Base-by-base conservation (phyloP, 92 coral and sea anemone species). In the Palythoa heliodiscus region DNA sequence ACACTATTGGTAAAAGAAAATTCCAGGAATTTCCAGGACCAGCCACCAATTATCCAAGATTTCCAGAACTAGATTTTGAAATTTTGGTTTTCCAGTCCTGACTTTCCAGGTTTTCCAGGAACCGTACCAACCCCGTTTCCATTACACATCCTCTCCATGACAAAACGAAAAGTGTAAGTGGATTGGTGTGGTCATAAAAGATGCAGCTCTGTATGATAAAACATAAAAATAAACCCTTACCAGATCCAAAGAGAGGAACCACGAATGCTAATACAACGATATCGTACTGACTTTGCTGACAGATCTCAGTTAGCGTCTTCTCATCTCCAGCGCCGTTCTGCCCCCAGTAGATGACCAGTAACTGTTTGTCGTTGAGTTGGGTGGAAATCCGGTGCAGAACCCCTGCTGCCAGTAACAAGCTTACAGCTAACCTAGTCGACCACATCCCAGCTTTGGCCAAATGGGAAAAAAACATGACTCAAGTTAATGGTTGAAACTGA, bases 321-420 rank as follows among this genome's bases (percentile, higher is more conserved):
- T 93, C 96, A 15, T 82, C 38, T 14, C 91, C 92, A 19, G 88
- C 89, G 12, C 94, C 78, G 66, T 93, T 93, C 74, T 93, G 96
- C 7, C 96, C 96, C 96, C 96, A 93, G 89, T 93, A 93, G n/a
- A 92, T 94, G 37, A 87, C 96, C 76, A 93, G 85, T 5, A 93
- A 64, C 84, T 90, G 93, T 2, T 91, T 81, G 20, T 6, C 9
- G 11, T 43, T 13, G 4, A 9, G 2, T 10, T 71, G 76, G 24
- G 53, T 71, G 76, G 25, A 19, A 20, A 19, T 29, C 52, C 5
- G n/a, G 24, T 12, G 53, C 15, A 40, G 54, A 6, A 17, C 0
- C n/a, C 14, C 63, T 57, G 63, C 25, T 3, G 29, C 23, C 54
- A 71, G 24, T 71, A 71, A 40, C 52, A 71, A 20, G 7, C 52